These are phyloP conservation scores for Anthoptus insignis DNA, from an alignment of 2,888 invertebrate species.

Conservation along the genomic window DNA sequence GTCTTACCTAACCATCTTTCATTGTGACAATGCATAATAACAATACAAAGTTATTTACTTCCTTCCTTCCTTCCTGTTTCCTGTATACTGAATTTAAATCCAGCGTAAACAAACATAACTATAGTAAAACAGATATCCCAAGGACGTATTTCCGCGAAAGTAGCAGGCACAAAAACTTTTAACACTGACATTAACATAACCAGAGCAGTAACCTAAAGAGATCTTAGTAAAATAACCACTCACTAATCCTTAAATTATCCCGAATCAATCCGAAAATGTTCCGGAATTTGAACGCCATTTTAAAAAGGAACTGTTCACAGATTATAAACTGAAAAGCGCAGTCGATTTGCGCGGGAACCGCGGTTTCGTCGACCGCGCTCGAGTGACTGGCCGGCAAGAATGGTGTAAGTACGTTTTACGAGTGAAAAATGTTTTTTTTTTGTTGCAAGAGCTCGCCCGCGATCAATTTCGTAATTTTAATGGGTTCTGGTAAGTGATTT, in stretches of 20 bases:
- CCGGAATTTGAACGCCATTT: constrained; percentile 47
- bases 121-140: constrained; percentile 5
- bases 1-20: neutral
- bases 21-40: neutral
- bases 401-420: constrained; percentile 44
- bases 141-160: constrained; percentile 1
- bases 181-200: neutral
- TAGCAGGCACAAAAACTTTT: neutral
- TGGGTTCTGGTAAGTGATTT: constrained; percentile 22
- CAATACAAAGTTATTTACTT: neutral
- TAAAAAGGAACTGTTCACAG: constrained; percentile 33
- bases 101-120: neutral
- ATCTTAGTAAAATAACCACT: constrained; percentile 14
- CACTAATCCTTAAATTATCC: constrained; percentile 30
- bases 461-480: constrained; percentile 31
- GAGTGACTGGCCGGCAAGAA: constrained; percentile 49
- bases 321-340: constrained; percentile 10
- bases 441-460: neutral
- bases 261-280: constrained; percentile 30
- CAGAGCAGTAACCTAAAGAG: neutral
- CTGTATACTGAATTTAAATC: neutral
- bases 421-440: constrained; percentile 44
- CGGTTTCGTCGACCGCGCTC: constrained; percentile 44
- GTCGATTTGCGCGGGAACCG: constrained; percentile 20
- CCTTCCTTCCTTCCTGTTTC: constrained; percentile 3